These are phyloP conservation scores for Aspidapion aeneum DNA, from an alignment of 2,888 invertebrate species.

Conservation along the genomic window DNA sequence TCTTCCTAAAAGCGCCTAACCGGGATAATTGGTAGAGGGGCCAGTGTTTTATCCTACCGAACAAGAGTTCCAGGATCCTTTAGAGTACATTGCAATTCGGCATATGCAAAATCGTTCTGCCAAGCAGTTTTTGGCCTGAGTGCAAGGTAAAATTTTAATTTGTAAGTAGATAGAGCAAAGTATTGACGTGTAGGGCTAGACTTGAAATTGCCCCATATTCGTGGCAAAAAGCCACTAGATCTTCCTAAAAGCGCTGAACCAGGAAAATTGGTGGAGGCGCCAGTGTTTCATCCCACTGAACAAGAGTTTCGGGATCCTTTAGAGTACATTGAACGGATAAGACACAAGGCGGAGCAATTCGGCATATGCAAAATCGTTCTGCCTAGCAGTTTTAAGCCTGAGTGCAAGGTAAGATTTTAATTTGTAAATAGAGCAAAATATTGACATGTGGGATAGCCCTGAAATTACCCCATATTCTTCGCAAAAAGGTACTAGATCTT, in stretches of 20 bases:
- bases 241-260: conserved; percentile 48
- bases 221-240: too few relatives aligned
- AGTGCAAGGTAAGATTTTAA: conserved; percentile 59
- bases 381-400: conserved; percentile 73
- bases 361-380: conserved; percentile 84
- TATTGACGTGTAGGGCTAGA: not conserved
- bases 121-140: conserved; percentile 72
- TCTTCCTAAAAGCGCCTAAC: conserved; percentile 47
- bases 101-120: conserved; percentile 80
- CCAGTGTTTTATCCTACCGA: conserved; percentile 78
- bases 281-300: conserved; percentile 74
- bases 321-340: conserved; percentile 77
- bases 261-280: conserved; percentile 67
- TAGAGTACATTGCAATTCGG: conserved; percentile 84
- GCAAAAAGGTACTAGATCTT: conserved; percentile 49
- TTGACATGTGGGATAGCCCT: not conserved
- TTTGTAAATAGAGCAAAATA: not conserved
- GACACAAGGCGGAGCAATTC: conserved; percentile 69
- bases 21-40: conserved; percentile 64
- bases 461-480: conserved; percentile 34
- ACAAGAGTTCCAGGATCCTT: conserved; percentile 83
- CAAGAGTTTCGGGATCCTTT: conserved; percentile 86
- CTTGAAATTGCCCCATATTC: conserved; percentile 31
- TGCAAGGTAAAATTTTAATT: conserved; percentile 57
- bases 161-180: not conserved